Percentiles rank a stretch among this genome's conserved stretches.
These are phyloP conservation scores for Nomada goodeniana DNA, from an alignment of 2,888 invertebrate genomes.

Conservation along the genomic window DNA sequence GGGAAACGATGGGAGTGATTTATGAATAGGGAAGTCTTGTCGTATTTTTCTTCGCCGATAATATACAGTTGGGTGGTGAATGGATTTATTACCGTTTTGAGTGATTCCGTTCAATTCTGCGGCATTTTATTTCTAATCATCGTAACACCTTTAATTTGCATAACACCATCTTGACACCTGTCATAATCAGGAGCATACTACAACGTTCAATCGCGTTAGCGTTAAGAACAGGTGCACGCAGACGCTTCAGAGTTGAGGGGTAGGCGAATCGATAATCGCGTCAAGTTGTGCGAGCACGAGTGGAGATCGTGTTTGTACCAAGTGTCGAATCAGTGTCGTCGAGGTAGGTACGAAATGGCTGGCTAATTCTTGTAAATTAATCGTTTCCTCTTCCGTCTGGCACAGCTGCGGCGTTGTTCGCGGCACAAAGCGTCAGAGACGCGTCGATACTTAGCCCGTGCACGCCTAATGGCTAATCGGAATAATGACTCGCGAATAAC, in stretches of 20 bases:
- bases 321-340: constrained; percentile 50
- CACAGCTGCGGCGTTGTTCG: constrained; percentile 36
- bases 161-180: too few relatives aligned
- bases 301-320: constrained; percentile 22
- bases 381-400: constrained; percentile 66
- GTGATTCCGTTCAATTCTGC: too few relatives aligned
- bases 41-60: background rate
- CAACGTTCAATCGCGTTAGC: background rate
- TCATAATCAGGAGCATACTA: too few relatives aligned
- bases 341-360: constrained; percentile 47
- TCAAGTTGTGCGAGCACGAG: constrained; percentile 13
- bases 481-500: constrained; percentile 81
- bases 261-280: constrained; percentile 36
- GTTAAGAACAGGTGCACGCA: background rate
- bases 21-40: background rate
- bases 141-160: too few relatives aligned
- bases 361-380: constrained; percentile 62
- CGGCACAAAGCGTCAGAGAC: constrained; percentile 49
- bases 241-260: background rate
- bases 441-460: constrained; percentile 57
- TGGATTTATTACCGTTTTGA: too few relatives aligned
- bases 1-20: background rate
- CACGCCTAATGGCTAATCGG: constrained; percentile 76
- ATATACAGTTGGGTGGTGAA: too few relatives aligned
- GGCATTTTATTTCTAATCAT: too few relatives aligned